Evolutionary conservation across 2,797 vertebrate genomes (phyloP).

Genomic region (Amphiprion clarkii): DNA sequence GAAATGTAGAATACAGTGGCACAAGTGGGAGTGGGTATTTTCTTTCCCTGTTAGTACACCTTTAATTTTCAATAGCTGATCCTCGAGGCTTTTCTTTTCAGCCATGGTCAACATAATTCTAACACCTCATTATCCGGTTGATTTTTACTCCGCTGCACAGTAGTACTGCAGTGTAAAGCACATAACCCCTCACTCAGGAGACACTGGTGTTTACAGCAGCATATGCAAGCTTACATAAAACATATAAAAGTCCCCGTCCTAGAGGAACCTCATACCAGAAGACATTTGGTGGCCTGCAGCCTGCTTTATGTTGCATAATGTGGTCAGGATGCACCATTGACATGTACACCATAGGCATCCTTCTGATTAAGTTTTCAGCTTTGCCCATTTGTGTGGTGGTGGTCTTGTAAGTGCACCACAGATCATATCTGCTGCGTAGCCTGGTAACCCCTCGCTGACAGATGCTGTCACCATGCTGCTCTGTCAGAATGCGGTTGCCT

Average conservation of each 20-base stretch:
- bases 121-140: no score
- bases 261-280: no score
- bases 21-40: no score
- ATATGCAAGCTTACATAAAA: no score
- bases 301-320: slow-evolving; percentile 5
- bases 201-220: background rate
- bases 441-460: slow-evolving; percentile 74
- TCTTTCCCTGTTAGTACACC: no score
- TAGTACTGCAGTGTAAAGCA: background rate
- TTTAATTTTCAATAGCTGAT: no score
- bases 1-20: no score
- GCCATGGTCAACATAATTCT: no score
- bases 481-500: slow-evolving; percentile 77
- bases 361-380: slow-evolving; percentile 60
- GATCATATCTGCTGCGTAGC: slow-evolving; percentile 58
- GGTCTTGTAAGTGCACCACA: slow-evolving; percentile 57
- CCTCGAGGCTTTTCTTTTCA: no score
- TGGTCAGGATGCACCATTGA: slow-evolving; percentile 27
- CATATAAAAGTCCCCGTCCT: no score
- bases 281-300: background rate
- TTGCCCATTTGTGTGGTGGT: slow-evolving; percentile 33
- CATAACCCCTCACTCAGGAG: background rate
- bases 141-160: background rate
- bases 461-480: slow-evolving; percentile 79
- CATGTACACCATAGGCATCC: slow-evolving; percentile 36